Conservation (phyloP, 2,113 vertebrate species). For the Bothrops jararaca region DNA sequence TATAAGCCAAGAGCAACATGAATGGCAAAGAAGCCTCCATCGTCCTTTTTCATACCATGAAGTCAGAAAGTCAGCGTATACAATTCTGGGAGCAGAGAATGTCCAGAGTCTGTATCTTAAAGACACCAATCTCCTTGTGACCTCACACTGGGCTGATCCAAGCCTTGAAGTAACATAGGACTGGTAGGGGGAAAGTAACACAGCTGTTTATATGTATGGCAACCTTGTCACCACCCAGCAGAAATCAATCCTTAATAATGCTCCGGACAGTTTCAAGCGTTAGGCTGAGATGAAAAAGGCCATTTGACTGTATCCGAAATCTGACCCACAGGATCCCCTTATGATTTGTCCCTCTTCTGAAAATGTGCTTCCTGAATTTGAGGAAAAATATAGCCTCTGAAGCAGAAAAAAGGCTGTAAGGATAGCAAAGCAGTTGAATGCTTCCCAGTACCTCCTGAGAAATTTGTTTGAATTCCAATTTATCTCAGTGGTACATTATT, state of each 20-base stretch:
- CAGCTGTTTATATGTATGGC: not conserved
- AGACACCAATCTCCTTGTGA: constrained; percentile 3
- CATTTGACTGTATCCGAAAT: not conserved
- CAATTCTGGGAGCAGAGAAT: not conserved
- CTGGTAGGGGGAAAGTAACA: not conserved
- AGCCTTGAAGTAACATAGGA: not conserved
- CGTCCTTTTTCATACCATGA: too few relatives aligned
- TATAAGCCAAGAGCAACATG: not conserved
- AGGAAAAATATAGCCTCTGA: not conserved
- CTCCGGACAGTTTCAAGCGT: not conserved
- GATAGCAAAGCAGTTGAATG: not conserved
- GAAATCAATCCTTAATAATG: not conserved
- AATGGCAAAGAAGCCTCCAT: not conserved
- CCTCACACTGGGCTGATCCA: not conserved
- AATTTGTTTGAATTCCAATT: not conserved
- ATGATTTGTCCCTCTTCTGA: not conserved
- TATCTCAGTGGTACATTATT: not conserved
- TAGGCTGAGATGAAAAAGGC: not conserved
- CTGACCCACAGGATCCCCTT: not conserved
- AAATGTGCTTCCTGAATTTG: not conserved
- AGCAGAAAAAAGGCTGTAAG: not conserved
- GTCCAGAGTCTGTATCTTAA: not conserved
- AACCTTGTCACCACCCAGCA: not conserved
- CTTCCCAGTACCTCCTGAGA: not conserved
- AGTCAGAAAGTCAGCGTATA: not conserved